Base-by-base conservation (phyloP, 2,797 vertebrate genomes). In the Brachyalestes nurse region DNA sequence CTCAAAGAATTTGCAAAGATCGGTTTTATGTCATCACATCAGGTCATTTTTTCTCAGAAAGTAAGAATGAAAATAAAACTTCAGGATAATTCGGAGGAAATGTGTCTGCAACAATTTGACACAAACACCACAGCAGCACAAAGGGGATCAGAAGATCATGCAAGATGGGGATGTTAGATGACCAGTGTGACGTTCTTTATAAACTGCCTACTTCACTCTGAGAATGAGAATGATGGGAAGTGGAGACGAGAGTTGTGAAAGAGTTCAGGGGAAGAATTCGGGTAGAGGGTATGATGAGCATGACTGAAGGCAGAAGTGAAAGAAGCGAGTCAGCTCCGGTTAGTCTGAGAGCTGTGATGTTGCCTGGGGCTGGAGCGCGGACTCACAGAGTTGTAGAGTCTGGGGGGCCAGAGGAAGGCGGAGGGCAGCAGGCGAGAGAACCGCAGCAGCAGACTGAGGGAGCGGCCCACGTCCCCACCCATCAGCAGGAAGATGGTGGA, bases 401-500 rank as follows among this genome's bases (percentile, higher is more conserved):
- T 93, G 19, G 94, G 92, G 4, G 95, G 90, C 97, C 97, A 99
- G 83, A 99, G 92, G 91, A 97, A 96, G 2, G 97, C 97, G 6
- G 97, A 97, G 69, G 91, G 87, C 12, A 97, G 95, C 85, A 97
- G 94, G 80, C 82, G 79, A 71, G 96, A 96, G 81, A 99, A 95
- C 6, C 79, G 89, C 72, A 95, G 94, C 14, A 99, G 92, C 84
- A 98, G 90, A 0, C 0, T 80, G 55, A 97, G 87, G 12, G 96
- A 95, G 67, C 92, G 94, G 42, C 94, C 89, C 65, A 21, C 16
- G 5, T 97, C 90, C 21, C 97, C 97, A 0, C 91, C 86, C 97
- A 96, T 95, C 60, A 98, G 87, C 83, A 99, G 91, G 90, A 99
- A 99, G 12, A 97, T 83, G 1, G 96, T 97, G 83, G 95, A 96